Evolutionary conservation across 2,797 vertebrate species (phyloP), one percentile per base, ranked within the genome.

Genomic region (Garrulus glandarius): DNA sequence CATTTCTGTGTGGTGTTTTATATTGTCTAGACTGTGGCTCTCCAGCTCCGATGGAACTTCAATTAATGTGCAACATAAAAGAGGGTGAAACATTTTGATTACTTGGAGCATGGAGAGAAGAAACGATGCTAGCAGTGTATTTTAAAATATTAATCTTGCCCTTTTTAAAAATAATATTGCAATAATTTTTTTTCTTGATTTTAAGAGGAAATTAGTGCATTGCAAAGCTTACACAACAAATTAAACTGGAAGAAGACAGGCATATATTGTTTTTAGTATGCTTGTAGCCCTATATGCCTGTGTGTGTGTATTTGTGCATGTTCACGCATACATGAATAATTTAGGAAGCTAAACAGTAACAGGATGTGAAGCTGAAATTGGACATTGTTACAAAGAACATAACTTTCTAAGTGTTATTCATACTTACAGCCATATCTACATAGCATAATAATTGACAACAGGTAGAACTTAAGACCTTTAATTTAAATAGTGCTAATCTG

Each of bases 21-120:
- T 87, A 64, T 64, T 87, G 92, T 93, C 95, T 95, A 83, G 84
- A 91, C 92, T 78, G 68, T 61, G 61, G 32, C 78, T 95, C 57
- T 90, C 53, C 37, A 55, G 81, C 79, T 83, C 78, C 0, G 0
- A 59, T 49, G 71, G 75, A 94, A 92, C 84, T 82, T 94, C 95
- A 94, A 44, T 91, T 92, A 96, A 80, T 85, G 65, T 71, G 69
- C 39, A 53, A 37, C 79, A 83, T 92, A 90, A 91, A 95, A 74
- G 57, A 93, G 65, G 61, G 65, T 95, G 76, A 95, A 95, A 76
- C 69, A 23, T 69, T 86, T 89, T 89, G 88, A 87, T 95, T 93
- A 61, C 65, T 87, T 61, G 27, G 64, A 83, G 32, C 6, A 4
- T 26, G 61, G 57, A 85, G 89, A 63, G 67, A 64, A 91, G 46